Evolutionary conservation across 2,113 vertebrate genomes (phyloP).

Genomic region (Gobio gobio): DNA sequence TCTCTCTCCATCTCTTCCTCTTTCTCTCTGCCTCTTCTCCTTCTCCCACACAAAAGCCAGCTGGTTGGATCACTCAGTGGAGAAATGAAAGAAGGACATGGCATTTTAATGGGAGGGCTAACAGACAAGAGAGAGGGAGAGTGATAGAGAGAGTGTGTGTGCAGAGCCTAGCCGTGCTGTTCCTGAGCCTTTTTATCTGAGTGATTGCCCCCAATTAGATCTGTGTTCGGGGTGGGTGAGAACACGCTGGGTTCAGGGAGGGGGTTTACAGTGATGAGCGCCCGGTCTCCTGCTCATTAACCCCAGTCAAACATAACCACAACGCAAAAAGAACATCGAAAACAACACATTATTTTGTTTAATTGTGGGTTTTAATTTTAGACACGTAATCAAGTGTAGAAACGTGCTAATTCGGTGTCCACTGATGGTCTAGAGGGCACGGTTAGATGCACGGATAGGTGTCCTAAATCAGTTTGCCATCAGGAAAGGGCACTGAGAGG

Average conservation of each 20-base stretch:
- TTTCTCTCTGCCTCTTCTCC: slow-evolving; percentile 52
- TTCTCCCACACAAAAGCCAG: slow-evolving; percentile 67
- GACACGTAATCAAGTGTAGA: slow-evolving; percentile 7
- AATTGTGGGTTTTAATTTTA: slow-evolving; percentile 40
- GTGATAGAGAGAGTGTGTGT: slow-evolving; percentile 52
- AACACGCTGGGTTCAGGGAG: slow-evolving; percentile 65
- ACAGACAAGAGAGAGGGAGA: slow-evolving; percentile 57
- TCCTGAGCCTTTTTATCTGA: slow-evolving; percentile 72
- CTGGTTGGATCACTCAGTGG: slow-evolving; percentile 56
- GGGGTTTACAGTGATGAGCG: slow-evolving; percentile 38
- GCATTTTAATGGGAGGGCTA: slow-evolving; percentile 70
- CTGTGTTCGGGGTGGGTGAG: slow-evolving; percentile 69
- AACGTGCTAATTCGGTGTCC: neutral
- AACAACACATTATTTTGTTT: slow-evolving; percentile 39
- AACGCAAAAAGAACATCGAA: slow-evolving; percentile 43
- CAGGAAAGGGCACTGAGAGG: neutral
- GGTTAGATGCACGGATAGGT: slow-evolving; percentile 61
- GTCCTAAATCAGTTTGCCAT: neutral
- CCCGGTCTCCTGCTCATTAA: slow-evolving; percentile 45
- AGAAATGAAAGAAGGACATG: slow-evolving; percentile 69
- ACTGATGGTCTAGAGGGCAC: slow-evolving; percentile 1
- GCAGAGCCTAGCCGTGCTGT: slow-evolving; percentile 61
- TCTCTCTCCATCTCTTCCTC: slow-evolving; percentile 39
- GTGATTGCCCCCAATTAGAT: slow-evolving; percentile 80
- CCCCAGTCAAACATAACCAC: slow-evolving; percentile 37